These are phyloP conservation scores for Brachionus manjavacas DNA, from an alignment of 1,140 invertebrate genomes.

Conservation along the genomic window DNA sequence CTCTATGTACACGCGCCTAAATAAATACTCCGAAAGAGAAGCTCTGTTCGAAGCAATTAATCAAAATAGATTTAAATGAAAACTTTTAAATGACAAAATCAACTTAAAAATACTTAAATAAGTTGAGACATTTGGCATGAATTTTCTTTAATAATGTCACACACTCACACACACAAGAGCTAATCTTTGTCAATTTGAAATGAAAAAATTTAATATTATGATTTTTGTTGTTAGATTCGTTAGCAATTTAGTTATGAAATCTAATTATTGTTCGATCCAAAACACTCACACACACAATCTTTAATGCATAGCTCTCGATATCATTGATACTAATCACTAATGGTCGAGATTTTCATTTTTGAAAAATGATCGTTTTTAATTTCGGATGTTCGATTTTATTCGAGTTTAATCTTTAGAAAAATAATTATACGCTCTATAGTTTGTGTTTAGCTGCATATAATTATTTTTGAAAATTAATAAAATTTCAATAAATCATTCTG, in stretches of 20 bases:
- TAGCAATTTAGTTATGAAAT: background rate
- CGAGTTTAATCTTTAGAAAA: background rate
- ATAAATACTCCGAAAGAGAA: background rate
- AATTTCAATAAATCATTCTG: conserved; percentile 5
- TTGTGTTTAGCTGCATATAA: background rate
- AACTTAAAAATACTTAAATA: background rate
- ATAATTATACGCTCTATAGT: background rate
- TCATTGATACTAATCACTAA: background rate
- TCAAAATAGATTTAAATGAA: background rate
- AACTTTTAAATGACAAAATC: background rate
- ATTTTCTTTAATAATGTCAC: background rate
- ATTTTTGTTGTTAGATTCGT: background rate
- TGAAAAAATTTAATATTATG: background rate
- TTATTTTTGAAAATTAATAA: background rate
- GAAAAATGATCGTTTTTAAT: background rate
- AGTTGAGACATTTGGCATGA: background rate
- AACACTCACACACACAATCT: background rate
- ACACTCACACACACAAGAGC: background rate
- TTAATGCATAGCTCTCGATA: background rate
- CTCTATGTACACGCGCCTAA: background rate
- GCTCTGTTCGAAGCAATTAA: background rate
- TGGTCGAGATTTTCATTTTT: background rate
- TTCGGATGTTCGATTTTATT: background rate
- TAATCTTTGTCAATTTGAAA: background rate
- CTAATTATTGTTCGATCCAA: background rate